Evolutionary conservation across 2,113 vertebrate genomes (phyloP).

Genomic region (Lasiurus borealis): DNA sequence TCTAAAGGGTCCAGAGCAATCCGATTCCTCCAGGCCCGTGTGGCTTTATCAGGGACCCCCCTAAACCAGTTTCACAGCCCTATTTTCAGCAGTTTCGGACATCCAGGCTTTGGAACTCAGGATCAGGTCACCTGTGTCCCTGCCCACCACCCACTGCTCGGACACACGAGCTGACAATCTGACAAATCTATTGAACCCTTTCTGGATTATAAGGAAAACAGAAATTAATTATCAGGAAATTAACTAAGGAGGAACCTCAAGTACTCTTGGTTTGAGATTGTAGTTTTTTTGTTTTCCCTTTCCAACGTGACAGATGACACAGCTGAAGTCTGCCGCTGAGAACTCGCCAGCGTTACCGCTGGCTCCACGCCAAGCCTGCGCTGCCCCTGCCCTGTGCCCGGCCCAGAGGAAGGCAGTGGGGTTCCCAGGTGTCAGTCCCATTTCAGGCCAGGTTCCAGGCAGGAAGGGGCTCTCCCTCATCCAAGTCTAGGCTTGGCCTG

Average conservation of each 20-base stretch:
- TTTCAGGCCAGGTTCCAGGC: background rate
- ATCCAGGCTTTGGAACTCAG: background rate
- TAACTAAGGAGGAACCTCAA: background rate
- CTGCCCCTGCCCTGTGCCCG: accelerated
- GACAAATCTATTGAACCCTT: background rate
- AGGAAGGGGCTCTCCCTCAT: background rate
- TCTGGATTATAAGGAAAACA: background rate
- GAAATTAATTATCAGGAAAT: background rate
- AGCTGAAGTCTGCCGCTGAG: background rate
- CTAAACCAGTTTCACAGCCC: background rate
- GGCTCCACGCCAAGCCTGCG: background rate
- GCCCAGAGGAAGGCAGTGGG: accelerated
- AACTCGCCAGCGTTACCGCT: accelerated
- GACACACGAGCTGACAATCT: no score
- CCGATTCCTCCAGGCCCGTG: background rate
- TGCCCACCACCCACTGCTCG: background rate
- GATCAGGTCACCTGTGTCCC: background rate
- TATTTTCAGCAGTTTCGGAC: background rate
- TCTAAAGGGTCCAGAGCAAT: background rate
- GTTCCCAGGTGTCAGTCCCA: no score
- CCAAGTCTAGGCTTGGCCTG: background rate
- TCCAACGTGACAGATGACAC: background rate
- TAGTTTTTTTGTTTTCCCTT: background rate
- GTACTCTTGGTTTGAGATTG: background rate
- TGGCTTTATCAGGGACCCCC: background rate